A percentile compares a stretch with the other conserved stretches of the same genome.
Conservation (phyloP, 2,888 invertebrate species). For the Bugula neritina region DNA sequence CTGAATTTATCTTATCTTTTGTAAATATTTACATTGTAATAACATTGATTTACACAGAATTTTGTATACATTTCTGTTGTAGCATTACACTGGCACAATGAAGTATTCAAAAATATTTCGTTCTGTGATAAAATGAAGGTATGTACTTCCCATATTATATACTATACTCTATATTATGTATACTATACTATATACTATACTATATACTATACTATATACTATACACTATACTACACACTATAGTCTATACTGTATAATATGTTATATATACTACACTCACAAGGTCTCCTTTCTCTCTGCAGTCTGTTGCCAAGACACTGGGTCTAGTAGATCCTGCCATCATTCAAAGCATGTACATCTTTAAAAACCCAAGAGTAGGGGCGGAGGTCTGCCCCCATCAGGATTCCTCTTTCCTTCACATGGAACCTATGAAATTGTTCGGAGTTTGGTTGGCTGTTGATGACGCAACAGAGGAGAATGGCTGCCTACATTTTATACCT, state of each 20-base stretch:
- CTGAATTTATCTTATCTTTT: no score
- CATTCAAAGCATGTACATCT: conserved; percentile 92
- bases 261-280: no score
- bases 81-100: conserved; percentile 70
- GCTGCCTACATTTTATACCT: conserved; percentile 85
- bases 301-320: conserved; percentile 66
- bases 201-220: no score
- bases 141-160: no score
- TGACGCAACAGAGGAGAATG: conserved; percentile 84
- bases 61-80: no score
- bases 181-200: no score
- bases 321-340: conserved; percentile 74
- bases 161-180: no score
- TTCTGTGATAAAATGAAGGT: conserved; percentile 75
- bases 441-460: conserved; percentile 96
- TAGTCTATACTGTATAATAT: no score
- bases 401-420: conserved; percentile 80
- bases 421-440: conserved; percentile 65
- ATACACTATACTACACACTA: no score
- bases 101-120: conserved; percentile 73
- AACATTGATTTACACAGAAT: no score
- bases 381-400: conserved; percentile 64
- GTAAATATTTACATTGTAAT: no score
- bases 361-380: conserved; percentile 86
- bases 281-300: no score